Evolutionary conservation across 2,113 vertebrate species (phyloP), one percentile per base, ranked within the genome.

Genomic region (Panthera uncia): DNA sequence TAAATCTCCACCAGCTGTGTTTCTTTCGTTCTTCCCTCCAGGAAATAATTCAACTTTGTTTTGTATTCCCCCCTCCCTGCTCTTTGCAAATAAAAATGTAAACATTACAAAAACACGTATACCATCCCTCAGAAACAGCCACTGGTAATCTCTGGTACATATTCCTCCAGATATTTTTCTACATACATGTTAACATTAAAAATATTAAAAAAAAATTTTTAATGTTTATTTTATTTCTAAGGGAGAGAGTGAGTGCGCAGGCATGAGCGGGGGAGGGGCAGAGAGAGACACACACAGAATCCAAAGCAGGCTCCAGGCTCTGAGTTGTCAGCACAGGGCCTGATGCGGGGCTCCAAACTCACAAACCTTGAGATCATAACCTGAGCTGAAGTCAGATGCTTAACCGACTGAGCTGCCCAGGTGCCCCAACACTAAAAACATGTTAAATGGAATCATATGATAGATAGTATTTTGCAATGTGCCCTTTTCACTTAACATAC

Each of bases 401-500:
- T 23, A 21, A 23, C 57, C 7, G 57, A 61, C 21, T 61, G 57
- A 23, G 57, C 21, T 21, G 8, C 8, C 57, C 57, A 61, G 57
- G 57, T 7, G 7, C 21, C 57, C 57, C 57, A 81, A 89, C 38
- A 91, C 94, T 48, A 21, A 79, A 85, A 91, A 74, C 36, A 91
- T 73, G 91, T 97, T 0, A 61, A 97, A 45, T 94, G 36, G 63
- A 91, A 73, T 52, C 18, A 10, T 80, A 38, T 9, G 18, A 66
- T 14, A 85, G 50, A n/a, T 63, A 84, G 19, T 63, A 48, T 81
- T 79, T 87, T 90, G 23, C 27, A 80, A 27, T 78, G 91, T 91
- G 31, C 31, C 74, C 88, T 80, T 90, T 55, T 61, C n/a, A 89
- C 3, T 88, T 71, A 98, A 97, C 99, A 99, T 99, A 83, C 25